phyloP scores from a whole-genome alignment of 64 coral and sea anemone genomes.

The Stichodactyla mertensii region DNA sequence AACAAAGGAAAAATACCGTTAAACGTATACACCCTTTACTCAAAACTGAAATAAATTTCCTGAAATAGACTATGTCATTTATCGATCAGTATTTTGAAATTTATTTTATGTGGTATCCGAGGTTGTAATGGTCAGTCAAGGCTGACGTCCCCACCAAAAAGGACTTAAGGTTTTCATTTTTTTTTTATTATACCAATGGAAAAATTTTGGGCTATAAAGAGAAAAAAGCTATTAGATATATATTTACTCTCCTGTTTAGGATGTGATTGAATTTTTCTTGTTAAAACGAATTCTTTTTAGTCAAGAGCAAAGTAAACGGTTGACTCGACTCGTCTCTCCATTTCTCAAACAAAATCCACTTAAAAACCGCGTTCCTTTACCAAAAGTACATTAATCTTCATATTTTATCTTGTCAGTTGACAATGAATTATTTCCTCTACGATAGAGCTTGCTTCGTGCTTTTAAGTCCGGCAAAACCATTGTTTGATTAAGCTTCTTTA shows the following conservation, averaged over 20 bases:
- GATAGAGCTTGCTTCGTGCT: not conserved
- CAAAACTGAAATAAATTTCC: not conserved
- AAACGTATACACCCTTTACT: not conserved
- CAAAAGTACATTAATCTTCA: slow-evolving; percentile 16
- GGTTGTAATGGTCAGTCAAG: not conserved
- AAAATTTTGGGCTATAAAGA: not conserved
- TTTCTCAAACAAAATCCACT: not conserved
- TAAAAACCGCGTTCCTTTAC: slow-evolving; percentile 5
- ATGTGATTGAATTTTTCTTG: not conserved
- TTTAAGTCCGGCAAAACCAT: not conserved
- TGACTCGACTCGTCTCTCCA: not conserved
- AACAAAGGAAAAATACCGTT: slow-evolving; percentile 15
- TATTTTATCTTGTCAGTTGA: slow-evolving; percentile 13
- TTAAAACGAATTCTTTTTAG: not conserved
- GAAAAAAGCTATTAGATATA: not conserved
- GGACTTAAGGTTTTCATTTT: not conserved
- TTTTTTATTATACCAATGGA: not conserved
- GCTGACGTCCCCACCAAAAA: not conserved
- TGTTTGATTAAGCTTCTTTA: not conserved
- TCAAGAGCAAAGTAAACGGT: not conserved
- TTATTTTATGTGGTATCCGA: no score
- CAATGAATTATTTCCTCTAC: slow-evolving; percentile 20
- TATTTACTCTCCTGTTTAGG: not conserved
- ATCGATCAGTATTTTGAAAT: not conserved
- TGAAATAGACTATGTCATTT: not conserved